Base-by-base conservation (phyloP, 1,140 invertebrate genomes). In the Ostrea edulis region DNA sequence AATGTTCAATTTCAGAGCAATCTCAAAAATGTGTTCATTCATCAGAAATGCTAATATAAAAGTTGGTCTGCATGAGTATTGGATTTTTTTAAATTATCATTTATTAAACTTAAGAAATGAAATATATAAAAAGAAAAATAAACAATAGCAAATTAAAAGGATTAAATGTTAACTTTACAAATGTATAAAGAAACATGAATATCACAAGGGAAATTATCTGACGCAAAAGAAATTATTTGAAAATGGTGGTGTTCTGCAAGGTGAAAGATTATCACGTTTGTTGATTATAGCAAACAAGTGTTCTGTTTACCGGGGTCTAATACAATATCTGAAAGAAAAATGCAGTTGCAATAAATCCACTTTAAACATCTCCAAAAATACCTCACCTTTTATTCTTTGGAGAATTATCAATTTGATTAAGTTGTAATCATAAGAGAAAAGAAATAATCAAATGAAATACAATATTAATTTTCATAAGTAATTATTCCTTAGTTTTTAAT, bases 201-300 rank as follows among this genome's bases (percentile, higher is more conserved):
- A 44, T 35, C 22, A 81, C 14, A 35, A 25, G 14, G 17, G 71
- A 14, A 81, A 81, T 17, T 5, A 2, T 52, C 52, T 83, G 44
- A 51, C 12, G n/a, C 44, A 83, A 22, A n/a, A 52, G 2, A 83
- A 53, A 4, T 25, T 25, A 44, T 44, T 1, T 44, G 35, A 77
- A 44, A 77, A 77, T 44, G 25, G 17, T 29, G 0, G 68, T 14
- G 25, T 77, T 29, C 68, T 25, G 29, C 68, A 77, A 77, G 68
- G 25, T 77, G 68, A 77, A 77, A 12, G 22, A 29, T 0, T 77
- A 35, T 77, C 8, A 35, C 68, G 35, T 77, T n/a, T n/a, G n/a
- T 20, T 83, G 51, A 44, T 83, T n/a, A 53, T n/a, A 53, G 82
- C 52, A 83, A 83, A 83, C 55, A 83, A 51, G 68, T 77, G 68